A percentile compares a stretch with the other conserved stretches of the same genome.
phyloP scores from a whole-genome alignment of 2,797 vertebrate genomes.

The Lagorchestes hirsutus region DNA sequence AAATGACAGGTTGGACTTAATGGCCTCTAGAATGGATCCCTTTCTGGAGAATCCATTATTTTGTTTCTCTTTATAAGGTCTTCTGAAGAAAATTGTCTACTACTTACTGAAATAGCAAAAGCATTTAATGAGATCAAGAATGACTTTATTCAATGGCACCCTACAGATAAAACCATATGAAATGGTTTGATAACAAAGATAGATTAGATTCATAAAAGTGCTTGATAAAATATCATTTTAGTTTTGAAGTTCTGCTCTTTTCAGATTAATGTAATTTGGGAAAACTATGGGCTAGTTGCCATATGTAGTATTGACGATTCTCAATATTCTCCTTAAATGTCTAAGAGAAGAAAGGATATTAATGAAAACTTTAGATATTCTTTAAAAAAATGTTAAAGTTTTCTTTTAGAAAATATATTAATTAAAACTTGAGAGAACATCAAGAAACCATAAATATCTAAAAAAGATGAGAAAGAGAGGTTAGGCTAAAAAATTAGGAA shows the following conservation, averaged over 20 bases:
- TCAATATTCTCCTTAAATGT: too few relatives aligned
- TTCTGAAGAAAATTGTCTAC: neutral
- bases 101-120: neutral
- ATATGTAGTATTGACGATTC: too few relatives aligned
- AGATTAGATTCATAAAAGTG: conserved; percentile 21
- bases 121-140: neutral
- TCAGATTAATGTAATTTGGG: neutral
- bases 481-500: too few relatives aligned
- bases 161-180: neutral
- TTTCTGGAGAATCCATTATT: neutral
- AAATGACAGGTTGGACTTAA: conserved; percentile 13
- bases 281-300: too few relatives aligned
- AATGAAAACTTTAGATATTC: too few relatives aligned
- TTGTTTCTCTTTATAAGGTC: neutral
- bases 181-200: neutral
- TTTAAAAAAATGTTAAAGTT: too few relatives aligned
- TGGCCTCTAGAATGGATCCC: neutral
- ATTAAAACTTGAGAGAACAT: too few relatives aligned
- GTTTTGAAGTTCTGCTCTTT: neutral
- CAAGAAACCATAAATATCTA: too few relatives aligned
- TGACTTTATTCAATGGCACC: neutral
- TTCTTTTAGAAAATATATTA: too few relatives aligned
- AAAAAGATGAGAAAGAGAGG: too few relatives aligned
- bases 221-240: conserved; percentile 35
- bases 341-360: too few relatives aligned